Base-by-base conservation (phyloP, 64 coral and sea anemone genomes). In the Pocillopora damicornis region DNA sequence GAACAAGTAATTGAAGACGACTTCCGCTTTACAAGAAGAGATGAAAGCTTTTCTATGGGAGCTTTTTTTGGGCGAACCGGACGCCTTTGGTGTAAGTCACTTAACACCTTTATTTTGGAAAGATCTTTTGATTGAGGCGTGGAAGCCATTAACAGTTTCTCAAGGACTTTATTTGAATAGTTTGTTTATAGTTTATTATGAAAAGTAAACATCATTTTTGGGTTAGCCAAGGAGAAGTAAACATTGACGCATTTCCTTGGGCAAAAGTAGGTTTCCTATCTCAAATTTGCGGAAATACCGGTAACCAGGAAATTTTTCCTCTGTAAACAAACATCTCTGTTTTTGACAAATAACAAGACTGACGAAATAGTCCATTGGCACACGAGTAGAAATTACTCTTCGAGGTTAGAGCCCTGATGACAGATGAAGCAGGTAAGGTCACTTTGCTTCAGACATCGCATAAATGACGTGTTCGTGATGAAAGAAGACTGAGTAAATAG, bases 1-100 rank as follows among this genome's bases (percentile, higher is more conserved):
- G 68, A 84, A 58, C 63, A 51, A 20, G 38, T 72, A 71, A 85
- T 85, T 2, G 30, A 14, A 58, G 63, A 85, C 81, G 30, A 85
- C 42, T 85, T 85, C 81, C 81, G 57, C 20, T 71, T 81, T 81
- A 81, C 79, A 85, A 56, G 81, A 83, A 85, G 13, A 58, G 64
- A 34, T 58, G 10, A 37, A 26, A 13, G 5, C 30, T 60, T 63
- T 59, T 34, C 20, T 51, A 51, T 51, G 42, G 13, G 81, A 85
- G 81, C 65, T 85, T 72, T 85, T 85, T 85, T n/a, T 20, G 81
- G 81, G 23, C 17, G 12, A 5, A 36, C n/a, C 63, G 35, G 72
- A 30, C 37, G 7, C 16, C 63, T 36, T 14, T 25, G 20, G 12
- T 36, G 6, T 9, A 18, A 57, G 30, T 20, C 81, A 71, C 17